A percentile compares a stretch with the other conserved stretches of the same genome.
Conservation (phyloP, 2,113 vertebrate genomes). For the Orthonyx spaldingii region DNA sequence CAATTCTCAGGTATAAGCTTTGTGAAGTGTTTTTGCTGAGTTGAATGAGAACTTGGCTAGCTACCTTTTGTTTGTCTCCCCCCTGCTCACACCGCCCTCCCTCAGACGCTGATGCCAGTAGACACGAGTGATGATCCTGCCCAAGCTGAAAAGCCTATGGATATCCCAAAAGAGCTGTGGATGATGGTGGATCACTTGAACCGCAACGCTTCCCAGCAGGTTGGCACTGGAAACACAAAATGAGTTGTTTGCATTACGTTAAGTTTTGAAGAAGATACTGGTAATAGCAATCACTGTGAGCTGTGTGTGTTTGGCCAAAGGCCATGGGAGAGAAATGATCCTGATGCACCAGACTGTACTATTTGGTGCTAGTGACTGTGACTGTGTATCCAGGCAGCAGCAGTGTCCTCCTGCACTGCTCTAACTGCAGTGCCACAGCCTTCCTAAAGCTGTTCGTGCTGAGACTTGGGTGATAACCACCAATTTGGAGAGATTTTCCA, state of each 20-base stretch:
- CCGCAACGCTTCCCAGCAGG: slow-evolving; percentile 86
- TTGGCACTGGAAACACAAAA: slow-evolving; percentile 57
- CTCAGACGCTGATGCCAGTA: slow-evolving; percentile 73
- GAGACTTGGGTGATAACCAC: background rate
- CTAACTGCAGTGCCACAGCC: background rate
- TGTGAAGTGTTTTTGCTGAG: background rate
- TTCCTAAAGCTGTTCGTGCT: background rate
- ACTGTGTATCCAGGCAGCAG: background rate
- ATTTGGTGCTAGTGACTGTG: background rate
- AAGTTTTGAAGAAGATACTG: background rate
- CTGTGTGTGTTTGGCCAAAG: background rate
- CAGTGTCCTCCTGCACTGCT: background rate
- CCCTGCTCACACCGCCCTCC: background rate
- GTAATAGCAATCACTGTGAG: background rate
- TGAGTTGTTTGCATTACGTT: background rate
- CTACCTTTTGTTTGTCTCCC: background rate
- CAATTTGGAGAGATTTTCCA: background rate
- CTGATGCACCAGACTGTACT: background rate
- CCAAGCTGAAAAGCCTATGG: slow-evolving; percentile 77
- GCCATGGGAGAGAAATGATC: background rate
- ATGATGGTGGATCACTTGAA: slow-evolving; percentile 95
- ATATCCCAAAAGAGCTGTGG: slow-evolving; percentile 94
- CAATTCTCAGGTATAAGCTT: background rate
- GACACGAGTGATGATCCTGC: slow-evolving; percentile 15
- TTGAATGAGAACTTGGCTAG: background rate